A percentile compares a stretch with the other conserved stretches of the same genome.
Conservation (phyloP, 2,113 vertebrate genomes). For the Salvator merianae region DNA sequence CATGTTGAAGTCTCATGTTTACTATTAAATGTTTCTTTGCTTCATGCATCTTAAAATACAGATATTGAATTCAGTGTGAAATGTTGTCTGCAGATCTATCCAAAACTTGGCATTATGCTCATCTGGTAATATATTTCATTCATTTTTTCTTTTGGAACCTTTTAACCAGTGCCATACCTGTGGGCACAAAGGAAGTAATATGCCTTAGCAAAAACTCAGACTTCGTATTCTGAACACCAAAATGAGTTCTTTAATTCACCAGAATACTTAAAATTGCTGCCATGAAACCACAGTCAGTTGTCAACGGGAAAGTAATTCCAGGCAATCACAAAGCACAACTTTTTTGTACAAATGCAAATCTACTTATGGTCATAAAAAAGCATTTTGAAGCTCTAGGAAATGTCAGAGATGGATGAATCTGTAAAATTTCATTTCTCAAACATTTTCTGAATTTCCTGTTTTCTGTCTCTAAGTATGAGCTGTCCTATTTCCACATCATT, state of each 20-base stretch:
- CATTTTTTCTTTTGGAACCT: not conserved
- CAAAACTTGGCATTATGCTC: not conserved
- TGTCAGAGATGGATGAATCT: not conserved
- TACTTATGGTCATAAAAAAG: not conserved
- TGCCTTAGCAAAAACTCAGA: not conserved
- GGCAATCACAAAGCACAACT: not conserved
- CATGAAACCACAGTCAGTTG: not conserved
- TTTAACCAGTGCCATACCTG: not conserved
- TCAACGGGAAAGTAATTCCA: not conserved
- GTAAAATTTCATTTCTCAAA: no score
- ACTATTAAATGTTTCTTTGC: not conserved
- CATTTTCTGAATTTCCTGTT: no score
- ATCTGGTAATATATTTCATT: not conserved
- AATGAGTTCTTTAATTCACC: not conserved
- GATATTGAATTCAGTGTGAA: not conserved
- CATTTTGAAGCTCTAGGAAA: not conserved
- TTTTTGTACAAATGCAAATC: not conserved
- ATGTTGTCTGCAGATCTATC: not conserved
- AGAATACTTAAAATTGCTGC: no score
- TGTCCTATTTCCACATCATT: not conserved
- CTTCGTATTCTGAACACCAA: not conserved
- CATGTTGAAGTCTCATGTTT: not conserved
- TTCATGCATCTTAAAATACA: not conserved
- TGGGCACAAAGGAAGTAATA: not conserved
- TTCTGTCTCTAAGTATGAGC: no score